A percentile compares a stretch with the other conserved stretches of the same genome.
Evolutionary conservation across 2,888 invertebrate genomes (phyloP).

Genomic region (Leptopilina drosophilae): DNA sequence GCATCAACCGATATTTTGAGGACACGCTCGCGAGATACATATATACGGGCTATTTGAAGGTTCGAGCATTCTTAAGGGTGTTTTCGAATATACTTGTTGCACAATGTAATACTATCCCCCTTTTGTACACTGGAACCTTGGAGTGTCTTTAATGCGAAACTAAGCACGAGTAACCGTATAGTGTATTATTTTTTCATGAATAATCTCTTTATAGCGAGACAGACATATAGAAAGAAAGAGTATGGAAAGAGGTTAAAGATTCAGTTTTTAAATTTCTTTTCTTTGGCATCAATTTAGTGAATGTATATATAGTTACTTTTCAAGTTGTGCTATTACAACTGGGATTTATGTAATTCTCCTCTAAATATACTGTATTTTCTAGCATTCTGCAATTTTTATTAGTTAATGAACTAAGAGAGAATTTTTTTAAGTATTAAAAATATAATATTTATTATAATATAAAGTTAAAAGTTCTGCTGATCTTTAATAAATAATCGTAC

Average conservation of each 20-base stretch:
- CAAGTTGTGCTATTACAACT: too few relatives aligned
- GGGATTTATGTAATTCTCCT: too few relatives aligned
- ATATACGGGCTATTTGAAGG: slow-evolving; percentile 76
- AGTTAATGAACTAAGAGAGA: too few relatives aligned
- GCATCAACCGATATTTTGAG: slow-evolving; percentile 72
- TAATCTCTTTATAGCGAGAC: slow-evolving; percentile 61
- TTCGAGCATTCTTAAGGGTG: slow-evolving; percentile 71
- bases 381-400: too few relatives aligned
- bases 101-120: slow-evolving; percentile 76
- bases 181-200: slow-evolving; percentile 70
- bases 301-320: background rate
- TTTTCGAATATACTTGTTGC: slow-evolving; percentile 74
- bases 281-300: background rate
- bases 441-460: too few relatives aligned
- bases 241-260: slow-evolving; percentile 20
- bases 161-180: slow-evolving; percentile 66
- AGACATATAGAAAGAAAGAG: background rate
- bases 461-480: too few relatives aligned
- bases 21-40: slow-evolving; percentile 56
- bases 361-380: too few relatives aligned
- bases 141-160: slow-evolving; percentile 72
- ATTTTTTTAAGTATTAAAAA: too few relatives aligned
- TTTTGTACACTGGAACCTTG: slow-evolving; percentile 62
- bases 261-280: slow-evolving; percentile 10
- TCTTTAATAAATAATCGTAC: too few relatives aligned